Evolutionary conservation across 2,888 invertebrate species (phyloP).

Genomic region (Caenorhabditis sp.): DNA sequence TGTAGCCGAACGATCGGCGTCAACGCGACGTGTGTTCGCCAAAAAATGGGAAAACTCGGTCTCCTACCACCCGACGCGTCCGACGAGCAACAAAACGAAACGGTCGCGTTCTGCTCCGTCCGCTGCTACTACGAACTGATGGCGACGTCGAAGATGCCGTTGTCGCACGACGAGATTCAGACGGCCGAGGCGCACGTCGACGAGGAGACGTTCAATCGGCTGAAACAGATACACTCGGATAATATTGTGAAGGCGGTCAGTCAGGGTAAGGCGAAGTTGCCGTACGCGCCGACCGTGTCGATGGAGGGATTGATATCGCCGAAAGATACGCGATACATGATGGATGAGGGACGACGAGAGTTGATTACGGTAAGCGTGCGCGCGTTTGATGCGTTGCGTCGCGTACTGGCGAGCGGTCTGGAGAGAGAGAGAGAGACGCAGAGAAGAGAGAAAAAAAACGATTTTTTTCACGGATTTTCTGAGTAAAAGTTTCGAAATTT

Average conservation of each 20-base stretch:
- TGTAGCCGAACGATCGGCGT: constrained; percentile 9
- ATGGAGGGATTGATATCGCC: constrained; percentile 36
- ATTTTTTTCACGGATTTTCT: too few species aligned
- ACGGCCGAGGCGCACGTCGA: constrained; percentile 58
- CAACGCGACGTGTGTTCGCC: constrained; percentile 5
- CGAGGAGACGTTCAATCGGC: constrained; percentile 52
- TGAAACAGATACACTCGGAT: constrained; percentile 63
- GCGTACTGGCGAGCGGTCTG: constrained; percentile 2
- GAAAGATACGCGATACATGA: constrained; percentile 43
- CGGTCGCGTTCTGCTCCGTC: constrained; percentile 82
- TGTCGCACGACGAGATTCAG: constrained; percentile 56
- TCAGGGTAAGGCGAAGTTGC: constrained; percentile 45
- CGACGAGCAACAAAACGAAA: constrained; percentile 69
- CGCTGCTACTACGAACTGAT: constrained; percentile 88
- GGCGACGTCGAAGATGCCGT: constrained; percentile 75
- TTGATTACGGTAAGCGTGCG: constrained; percentile 28
- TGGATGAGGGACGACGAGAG: constrained; percentile 51
- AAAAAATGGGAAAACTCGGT: constrained; percentile 18
- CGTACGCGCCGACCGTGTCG: constrained; percentile 22
- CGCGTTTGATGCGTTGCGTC: constrained; percentile 3
- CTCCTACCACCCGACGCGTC: constrained; percentile 9
- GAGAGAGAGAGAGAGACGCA: too few species aligned
- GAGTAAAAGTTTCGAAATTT: too few species aligned
- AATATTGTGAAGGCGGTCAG: constrained; percentile 59
- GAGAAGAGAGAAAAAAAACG: too few species aligned